Base-by-base conservation (phyloP, 2,888 invertebrate genomes). In the Furcula furcula region DNA sequence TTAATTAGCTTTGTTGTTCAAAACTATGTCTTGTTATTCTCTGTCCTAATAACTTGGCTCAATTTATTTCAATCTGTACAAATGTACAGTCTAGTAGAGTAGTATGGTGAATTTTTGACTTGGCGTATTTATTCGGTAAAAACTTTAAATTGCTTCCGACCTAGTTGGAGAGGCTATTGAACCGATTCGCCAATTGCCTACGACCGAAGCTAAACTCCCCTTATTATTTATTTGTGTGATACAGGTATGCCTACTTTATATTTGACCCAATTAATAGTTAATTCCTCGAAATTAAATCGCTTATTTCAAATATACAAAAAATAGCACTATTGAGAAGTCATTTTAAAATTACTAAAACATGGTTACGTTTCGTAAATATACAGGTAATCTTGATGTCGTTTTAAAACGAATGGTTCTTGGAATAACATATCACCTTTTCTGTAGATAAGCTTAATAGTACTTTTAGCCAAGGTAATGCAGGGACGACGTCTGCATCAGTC, bases 71-170 rank as follows among this genome's bases (percentile, higher is more conserved):
- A 60, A 65, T 69, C 54, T 65, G 67, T 64, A 55, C 60, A 48
- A 54, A 53, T 65, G 67, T 64, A 55, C 60, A 48, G 55, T 65
- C 59, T 56, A 50, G 56, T 67, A 67, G 58, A 72, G 40, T 70
- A 48, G 50, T 58, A 63, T 66, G 60, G 57, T 56, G 62, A 61
- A 72, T 77, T 78, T 79, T 79, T 80, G 72, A 80, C 76, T 79
- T 68, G 65, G 69, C 67, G 56, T 80, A 83, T 85, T 83, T 83
- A 84, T 83, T 81, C 65, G 69, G 66, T 65, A 76, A 77, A 84
- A 85, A 86, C 78, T 87, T 87, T 85, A 85, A 85, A 86, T 86
- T 86, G 81, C 78, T 75, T 80, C 67, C 72, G 84, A 80, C 84
- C 84, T 69, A 84, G 76, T 85, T 48, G 26, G 60, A 66, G 52